Conservation (phyloP, 2,113 vertebrate genomes). For the Cochlearius cochlearius region DNA sequence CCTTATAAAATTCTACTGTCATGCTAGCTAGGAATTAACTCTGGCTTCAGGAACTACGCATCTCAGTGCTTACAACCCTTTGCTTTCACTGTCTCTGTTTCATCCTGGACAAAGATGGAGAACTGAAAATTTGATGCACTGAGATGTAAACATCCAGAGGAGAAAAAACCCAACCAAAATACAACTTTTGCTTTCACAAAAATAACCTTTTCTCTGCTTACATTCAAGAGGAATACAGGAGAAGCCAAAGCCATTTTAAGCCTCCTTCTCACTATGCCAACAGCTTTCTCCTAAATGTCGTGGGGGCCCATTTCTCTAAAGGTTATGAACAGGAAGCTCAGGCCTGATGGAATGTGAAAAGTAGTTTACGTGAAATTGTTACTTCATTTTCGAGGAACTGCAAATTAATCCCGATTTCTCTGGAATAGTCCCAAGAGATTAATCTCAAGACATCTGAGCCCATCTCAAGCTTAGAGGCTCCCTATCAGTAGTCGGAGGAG, state of each 20-base stretch:
- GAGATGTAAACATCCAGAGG: background rate
- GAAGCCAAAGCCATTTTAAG: background rate
- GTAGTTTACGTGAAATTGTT: background rate
- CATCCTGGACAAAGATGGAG: background rate
- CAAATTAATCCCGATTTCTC: background rate
- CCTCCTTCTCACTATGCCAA: background rate
- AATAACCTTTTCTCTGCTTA: background rate
- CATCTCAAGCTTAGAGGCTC: background rate
- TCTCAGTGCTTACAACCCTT: background rate
- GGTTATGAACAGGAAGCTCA: background rate
- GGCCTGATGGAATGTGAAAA: background rate
- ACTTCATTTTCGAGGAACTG: background rate
- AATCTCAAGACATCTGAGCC: background rate
- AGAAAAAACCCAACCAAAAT: fast-evolving
- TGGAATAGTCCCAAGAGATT: background rate
- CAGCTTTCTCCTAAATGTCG: background rate
- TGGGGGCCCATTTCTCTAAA: background rate
- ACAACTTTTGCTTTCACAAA: background rate
- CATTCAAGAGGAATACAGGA: background rate
- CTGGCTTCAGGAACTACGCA: background rate
- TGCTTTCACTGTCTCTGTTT: background rate
- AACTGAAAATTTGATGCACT: background rate
- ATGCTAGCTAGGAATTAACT: background rate
- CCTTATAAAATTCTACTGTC: background rate
- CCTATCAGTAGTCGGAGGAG: background rate